Base-by-base conservation (phyloP, 2,797 vertebrate species). In the Lates japonicus region DNA sequence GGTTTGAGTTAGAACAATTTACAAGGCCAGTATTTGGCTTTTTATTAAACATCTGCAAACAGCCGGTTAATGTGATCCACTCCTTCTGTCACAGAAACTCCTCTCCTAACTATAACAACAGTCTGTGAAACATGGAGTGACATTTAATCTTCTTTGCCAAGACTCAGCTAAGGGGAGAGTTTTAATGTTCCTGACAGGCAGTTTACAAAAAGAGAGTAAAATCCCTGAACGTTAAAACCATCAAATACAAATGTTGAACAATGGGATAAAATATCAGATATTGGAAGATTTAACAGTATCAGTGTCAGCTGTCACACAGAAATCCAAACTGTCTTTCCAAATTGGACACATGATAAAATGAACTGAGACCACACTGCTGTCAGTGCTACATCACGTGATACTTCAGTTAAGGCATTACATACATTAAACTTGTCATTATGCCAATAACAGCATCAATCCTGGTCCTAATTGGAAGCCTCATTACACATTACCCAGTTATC, bases 401-500 rank as follows among this genome's bases (percentile, higher is more conserved):
- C 12, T 25, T 25, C 10, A 13, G 22, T 8, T n/a, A 9, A 49
- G n/a, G 17, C 1, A 2, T 20, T 25, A 61, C 31, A 8, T 42
- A 17, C 39, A 70, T 9, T 57, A n/a, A 37, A 68, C 11, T 61
- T 22, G 25, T 46, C 52, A 39, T 65, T 39, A 3, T 9, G 41
- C 12, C 33, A 41, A 35, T 71, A 66, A 41, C 14, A 14, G n/a
- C 3, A 19, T 5, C 57, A 49, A 60, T 66, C 51, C 46, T 29
- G 25, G 62, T 65, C 46, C 4, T 31, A 46, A 63, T 44, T 5
- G 19, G 67, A 46, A 60, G 9, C n/a, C 46, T 20, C 49, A 44
- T 72, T 42, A 65, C 44, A 59, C 67, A 63, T 70, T 37, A 63
- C 54, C 54, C 20, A 60, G 41, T 74, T 58, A 62, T 76, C 48